phyloP scores from a whole-genome alignment of 2,113 vertebrate species.

The Phylloscopus trochilus region DNA sequence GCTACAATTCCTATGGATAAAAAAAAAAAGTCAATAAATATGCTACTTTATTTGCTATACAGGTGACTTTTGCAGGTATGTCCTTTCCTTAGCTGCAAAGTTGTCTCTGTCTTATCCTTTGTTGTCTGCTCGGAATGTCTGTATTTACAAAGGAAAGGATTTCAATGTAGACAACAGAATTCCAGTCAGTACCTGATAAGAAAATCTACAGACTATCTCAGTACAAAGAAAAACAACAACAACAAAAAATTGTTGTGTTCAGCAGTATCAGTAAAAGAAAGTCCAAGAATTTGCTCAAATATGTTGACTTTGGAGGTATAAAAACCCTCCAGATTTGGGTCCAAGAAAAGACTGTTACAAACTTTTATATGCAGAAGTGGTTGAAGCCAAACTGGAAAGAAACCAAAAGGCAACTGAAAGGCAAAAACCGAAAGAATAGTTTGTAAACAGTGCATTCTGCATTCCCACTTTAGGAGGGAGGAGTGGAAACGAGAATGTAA shows the following conservation, averaged over 20 bases:
- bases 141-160: not conserved
- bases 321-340: not conserved
- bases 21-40: not conserved
- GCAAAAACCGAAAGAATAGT: constrained; percentile 39
- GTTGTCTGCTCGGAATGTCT: not conserved
- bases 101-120: not conserved
- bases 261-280: not conserved
- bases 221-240: not conserved
- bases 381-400: constrained; percentile 39
- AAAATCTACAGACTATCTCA: not conserved
- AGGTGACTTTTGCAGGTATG: not conserved
- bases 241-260: not conserved
- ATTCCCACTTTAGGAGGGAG: constrained; percentile 12
- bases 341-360: constrained; percentile 31
- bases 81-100: not conserved
- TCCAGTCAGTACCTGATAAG: not conserved
- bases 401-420: constrained; percentile 46
- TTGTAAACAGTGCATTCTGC: constrained; percentile 54
- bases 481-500: not conserved
- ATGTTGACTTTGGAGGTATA: constrained; percentile 33
- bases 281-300: constrained; percentile 14
- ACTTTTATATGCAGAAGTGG: not conserved
- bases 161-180: not conserved
- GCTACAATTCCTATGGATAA: not conserved
- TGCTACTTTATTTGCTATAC: not conserved